Percentiles rank a stretch among this genome's conserved stretches.
phyloP scores from a whole-genome alignment of 1,140 invertebrate species.

The Potamilus streckersoni region DNA sequence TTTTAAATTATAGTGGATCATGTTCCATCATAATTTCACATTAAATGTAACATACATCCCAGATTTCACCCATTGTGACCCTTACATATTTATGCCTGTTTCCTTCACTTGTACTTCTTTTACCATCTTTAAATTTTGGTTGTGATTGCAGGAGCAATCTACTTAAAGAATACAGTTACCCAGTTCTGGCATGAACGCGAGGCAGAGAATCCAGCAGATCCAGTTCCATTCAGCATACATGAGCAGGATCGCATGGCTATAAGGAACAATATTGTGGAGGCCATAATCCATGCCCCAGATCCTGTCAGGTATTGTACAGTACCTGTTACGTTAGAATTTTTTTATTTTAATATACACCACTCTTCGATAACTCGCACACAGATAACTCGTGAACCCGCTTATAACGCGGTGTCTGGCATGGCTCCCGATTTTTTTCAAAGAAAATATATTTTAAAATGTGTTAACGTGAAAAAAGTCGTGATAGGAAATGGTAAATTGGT shows the following conservation, averaged over 20 bases:
- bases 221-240: conserved; percentile 88
- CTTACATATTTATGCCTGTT: neutral
- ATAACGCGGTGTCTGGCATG: no score
- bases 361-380: no score
- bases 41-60: neutral
- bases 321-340: neutral
- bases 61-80: neutral
- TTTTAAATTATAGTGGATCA: no score
- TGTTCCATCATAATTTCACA: neutral
- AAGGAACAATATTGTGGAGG: conserved; percentile 93
- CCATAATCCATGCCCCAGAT: conserved; percentile 92
- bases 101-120: neutral
- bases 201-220: conserved; percentile 78
- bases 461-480: no score
- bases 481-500: no score
- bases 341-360: no score
- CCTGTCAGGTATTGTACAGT: conserved; percentile 76
- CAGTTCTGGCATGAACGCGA: conserved; percentile 86
- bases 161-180: conserved; percentile 94
- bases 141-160: conserved; percentile 81
- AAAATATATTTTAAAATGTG: no score
- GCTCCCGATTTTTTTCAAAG: no score
- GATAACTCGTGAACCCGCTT: no score
- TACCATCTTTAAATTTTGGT: neutral
- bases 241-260: conserved; percentile 97